Evolutionary conservation across 2,113 vertebrate species (phyloP), one percentile per base, ranked within the genome.

Genomic region (Equus quagga): DNA sequence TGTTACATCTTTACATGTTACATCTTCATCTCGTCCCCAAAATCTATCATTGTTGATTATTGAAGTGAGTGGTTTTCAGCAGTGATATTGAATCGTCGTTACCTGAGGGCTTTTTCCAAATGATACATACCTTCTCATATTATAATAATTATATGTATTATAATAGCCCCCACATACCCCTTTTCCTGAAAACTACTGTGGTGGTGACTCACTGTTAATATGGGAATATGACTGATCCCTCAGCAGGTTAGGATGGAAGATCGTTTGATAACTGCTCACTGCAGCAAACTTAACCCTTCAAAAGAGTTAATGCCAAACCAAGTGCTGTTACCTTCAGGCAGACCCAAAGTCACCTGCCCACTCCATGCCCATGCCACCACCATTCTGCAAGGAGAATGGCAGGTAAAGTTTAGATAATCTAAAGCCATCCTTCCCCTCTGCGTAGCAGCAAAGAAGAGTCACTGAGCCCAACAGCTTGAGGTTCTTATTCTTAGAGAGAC

Each of bases 31-130:
- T 69, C 2, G 78, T 60, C 36, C 14, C 62, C 62, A 10, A 49
- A 73, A 65, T 69, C 64, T 51, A 1, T 91, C 79, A 62, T 62
- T 88, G 8, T 73, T 67, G 60, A 83, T 89, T n/a, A 60, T 72
- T 93, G 84, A 87, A 90, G 89, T 79, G 49, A 65, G 15, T 44
- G 56, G 58, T 94, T 96, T 85, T 89, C 84, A 97, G 1, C 56
- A 62, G 12, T 90, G 62, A 46, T 41, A 24, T 11, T 75, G 24
- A 62, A 23, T 96, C 51, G 21, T 36, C 92, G 54, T 79, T n/a
- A 41, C 70, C 21, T 75, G 33, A 84, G 58, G 41, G 24, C 33
- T 94, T 89, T 73, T 91, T 62, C 41, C 31, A 86, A 80, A 67
- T 6, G 21, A 13, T 49, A 1, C 83, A n/a, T 51, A 49, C 36